Evolutionary conservation across 2,113 vertebrate genomes (phyloP).

Genomic region (Callaeas wilsoni): DNA sequence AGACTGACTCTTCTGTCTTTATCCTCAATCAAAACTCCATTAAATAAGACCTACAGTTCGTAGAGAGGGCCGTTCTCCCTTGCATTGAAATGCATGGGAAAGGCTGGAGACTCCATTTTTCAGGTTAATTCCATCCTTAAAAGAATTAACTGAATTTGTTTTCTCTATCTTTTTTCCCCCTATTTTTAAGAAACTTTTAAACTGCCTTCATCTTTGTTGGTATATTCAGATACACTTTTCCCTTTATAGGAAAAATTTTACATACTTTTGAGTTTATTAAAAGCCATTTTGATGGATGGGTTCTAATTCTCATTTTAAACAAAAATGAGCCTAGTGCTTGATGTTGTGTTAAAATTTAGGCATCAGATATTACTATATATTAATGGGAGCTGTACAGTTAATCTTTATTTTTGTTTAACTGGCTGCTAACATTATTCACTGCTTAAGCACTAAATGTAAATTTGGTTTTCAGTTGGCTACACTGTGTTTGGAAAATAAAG

Average conservation of each 20-base stretch:
- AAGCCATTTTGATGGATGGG: not conserved
- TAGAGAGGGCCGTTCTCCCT: not conserved
- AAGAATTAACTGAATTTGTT: constrained; percentile 9
- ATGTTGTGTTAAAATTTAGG: not conserved
- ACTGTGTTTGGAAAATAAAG: not conserved
- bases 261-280: not conserved
- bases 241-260: not conserved
- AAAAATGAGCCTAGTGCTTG: not conserved
- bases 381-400: not conserved
- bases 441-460: not conserved
- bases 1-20: not conserved
- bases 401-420: not conserved
- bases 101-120: not conserved
- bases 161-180: not conserved
- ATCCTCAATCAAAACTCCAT: constrained; percentile 38
- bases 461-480: not conserved
- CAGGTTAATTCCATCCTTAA: constrained; percentile 36
- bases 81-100: constrained; percentile 27
- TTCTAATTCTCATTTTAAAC: not conserved
- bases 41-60: constrained; percentile 19
- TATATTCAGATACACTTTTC: not conserved
- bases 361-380: not conserved
- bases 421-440: not conserved
- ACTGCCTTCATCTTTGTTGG: not conserved
- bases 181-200: not conserved